Evolutionary conservation across 2,888 invertebrate species (phyloP), one percentile per base, ranked within the genome.

Genomic region (Drosophila mettleri): DNA sequence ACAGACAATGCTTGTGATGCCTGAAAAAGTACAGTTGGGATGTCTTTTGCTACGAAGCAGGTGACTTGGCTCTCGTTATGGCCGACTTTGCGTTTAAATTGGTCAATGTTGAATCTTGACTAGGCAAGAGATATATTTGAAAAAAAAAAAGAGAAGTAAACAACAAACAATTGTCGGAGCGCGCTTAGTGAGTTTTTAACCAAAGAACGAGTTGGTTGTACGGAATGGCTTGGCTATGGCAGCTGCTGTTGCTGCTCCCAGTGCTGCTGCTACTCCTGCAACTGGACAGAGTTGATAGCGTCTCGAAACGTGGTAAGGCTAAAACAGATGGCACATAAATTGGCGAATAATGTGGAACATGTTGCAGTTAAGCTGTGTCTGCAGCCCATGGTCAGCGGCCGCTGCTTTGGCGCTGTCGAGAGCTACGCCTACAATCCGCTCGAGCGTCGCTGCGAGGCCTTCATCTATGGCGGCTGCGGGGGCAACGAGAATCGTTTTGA

Each of bases 401-500:
- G 95, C 2, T 97, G 97, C 89, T 93, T 94, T 45, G 96, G 95
- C 12, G 94, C 94, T 74, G 95, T 95, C 89, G 94, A 94, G 48
- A 93, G 96, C 38, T 97, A 95, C 94, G 95, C 95, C 88, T 97
- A 95, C 90, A 95, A 96, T 87, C 89, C 93, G 0, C 91, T 92
- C 18, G 94, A 94, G 76, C 92, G 94, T 9, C 94, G 93, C 90
- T 97, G 97, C 90, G 93, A 94, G 51, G 94, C 95, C 52, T 97
- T 97, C 91, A 93, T 93, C 59, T 97, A 95, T 90, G 96, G 96
- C 22, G 95, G 95, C 10, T 95, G 95, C 77, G 93, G 95, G 45
- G 97, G 96, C 14, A 97, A 96, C 89, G 94, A 94, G 78, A 97
- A 97, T 90, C 96, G 96, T 86, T 97, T 97, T 90, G 92, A 94